phyloP scores from a whole-genome alignment of 1,140 invertebrate genomes.

The Hypothenemus hampei region DNA sequence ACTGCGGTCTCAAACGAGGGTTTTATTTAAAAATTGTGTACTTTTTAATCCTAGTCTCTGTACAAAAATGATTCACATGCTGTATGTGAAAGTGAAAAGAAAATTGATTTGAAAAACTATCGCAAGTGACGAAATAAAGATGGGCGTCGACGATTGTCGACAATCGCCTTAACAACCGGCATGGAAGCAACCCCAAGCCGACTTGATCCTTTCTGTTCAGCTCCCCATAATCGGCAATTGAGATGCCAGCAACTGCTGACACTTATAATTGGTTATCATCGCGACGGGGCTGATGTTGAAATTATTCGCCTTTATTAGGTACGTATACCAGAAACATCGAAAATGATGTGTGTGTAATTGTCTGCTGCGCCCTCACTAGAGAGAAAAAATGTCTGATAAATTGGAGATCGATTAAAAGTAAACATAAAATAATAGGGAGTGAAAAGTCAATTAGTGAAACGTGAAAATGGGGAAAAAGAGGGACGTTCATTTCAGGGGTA shows the following conservation, averaged over 20 bases:
- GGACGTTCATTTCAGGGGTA: constrained; percentile 6
- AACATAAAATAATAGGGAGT: constrained; percentile 2
- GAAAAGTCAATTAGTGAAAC: constrained; percentile 22
- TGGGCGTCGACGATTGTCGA: constrained; percentile 6
- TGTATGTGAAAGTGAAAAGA: no score
- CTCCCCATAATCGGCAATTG: constrained; percentile 26
- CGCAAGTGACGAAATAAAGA: not conserved
- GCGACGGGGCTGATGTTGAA: constrained; percentile 11
- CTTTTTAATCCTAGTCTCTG: no score
- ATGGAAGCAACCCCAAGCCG: constrained; percentile 17
- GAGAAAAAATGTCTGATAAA: not conserved
- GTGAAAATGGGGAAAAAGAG: not conserved
- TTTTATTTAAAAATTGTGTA: no score
- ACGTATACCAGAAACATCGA: constrained; percentile 12
- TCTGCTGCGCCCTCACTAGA: no score
- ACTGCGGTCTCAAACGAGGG: no score
- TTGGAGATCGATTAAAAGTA: not conserved
- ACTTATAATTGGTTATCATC: constrained; percentile 29
- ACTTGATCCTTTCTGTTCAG: constrained; percentile 22
- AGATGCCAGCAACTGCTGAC: constrained; percentile 29
- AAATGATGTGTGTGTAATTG: not conserved
- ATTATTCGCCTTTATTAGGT: constrained; percentile 27
- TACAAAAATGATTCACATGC: no score
- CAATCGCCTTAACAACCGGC: constrained; percentile 23
- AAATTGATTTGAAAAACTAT: no score